Base-by-base conservation (phyloP, 2,113 vertebrate species). In the Cynoglossus semilaevis region DNA sequence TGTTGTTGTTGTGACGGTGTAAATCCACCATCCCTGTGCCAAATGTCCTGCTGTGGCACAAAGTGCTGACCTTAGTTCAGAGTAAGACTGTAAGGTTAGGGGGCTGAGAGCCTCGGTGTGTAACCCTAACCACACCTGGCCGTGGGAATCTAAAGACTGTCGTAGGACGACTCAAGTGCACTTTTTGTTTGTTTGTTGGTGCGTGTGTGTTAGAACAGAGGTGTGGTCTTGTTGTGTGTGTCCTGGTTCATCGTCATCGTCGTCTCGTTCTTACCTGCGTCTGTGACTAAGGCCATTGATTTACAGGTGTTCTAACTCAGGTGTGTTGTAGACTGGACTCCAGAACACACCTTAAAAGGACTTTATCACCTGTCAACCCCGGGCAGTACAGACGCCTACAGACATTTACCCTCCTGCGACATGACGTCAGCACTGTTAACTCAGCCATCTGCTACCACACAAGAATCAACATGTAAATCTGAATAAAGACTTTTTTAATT, bases 401-500 rank as follows among this genome's bases (percentile, higher is more conserved):
- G 41, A 7, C 61, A 19, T 60, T n/a, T 54, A 57, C 47, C 65
- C 44, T 14, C 14, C 22, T 1, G 13, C 41, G 14, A 36, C 42
- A 34, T 19, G 43, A 12, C 22, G 52, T 52, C 46, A 13, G 18
- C 37, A 53, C 56, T 43, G 64, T 69, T 66, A 51, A 3, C 56
- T 49, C 7, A 67, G 18, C 62, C 52, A 63, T 63, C 48, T 47
- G 62, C 54, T 51, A 58, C 34, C 61, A 67, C 70, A 57, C 48
- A 54, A 78, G 67, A 77, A 80, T 81, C 58, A 48, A 51, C 46
- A 44, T 76, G 74, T 81, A 67, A 58, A 73, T 61, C 50, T 56
- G 51, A 83, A 85, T 85, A 82, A 83, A 85, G 45, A 65, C 14
- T 76, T 45, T 82, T 77, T 77, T 17, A 73, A 78, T 82, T 82